A percentile compares a stretch with the other conserved stretches of the same genome.
These are phyloP conservation scores for Masnerella sp. DNA, from an alignment of 2,888 invertebrate species.

Conservation along the genomic window DNA sequence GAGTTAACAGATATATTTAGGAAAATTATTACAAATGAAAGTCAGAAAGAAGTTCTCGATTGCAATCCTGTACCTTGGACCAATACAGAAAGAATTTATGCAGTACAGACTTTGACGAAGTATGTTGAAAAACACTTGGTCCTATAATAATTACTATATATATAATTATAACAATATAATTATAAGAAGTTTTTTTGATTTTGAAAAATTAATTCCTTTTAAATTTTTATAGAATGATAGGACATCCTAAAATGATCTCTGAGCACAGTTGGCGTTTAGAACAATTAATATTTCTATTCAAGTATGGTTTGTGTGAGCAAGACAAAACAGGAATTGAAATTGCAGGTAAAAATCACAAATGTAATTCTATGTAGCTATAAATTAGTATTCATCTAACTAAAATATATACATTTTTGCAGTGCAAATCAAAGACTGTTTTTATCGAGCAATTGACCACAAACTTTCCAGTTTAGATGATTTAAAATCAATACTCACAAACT, in stretches of 20 bases:
- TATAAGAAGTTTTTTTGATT: slow-evolving; percentile 7
- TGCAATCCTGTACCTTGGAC: slow-evolving; percentile 81
- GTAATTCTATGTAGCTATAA: too few species aligned
- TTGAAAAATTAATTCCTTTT: slow-evolving; percentile 3
- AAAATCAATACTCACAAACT: slow-evolving; percentile 80
- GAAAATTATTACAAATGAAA: slow-evolving; percentile 81
- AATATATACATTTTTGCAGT: slow-evolving; percentile 78
- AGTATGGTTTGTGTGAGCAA: slow-evolving; percentile 82
- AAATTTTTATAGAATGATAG: slow-evolving; percentile 79
- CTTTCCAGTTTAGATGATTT: slow-evolving; percentile 83
- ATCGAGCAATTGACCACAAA: slow-evolving; percentile 84
- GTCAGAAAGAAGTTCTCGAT: slow-evolving; percentile 79
- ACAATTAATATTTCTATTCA: slow-evolving; percentile 83
- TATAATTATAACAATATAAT: too few species aligned
- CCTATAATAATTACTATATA: too few species aligned
- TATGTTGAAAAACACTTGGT: slow-evolving; percentile 47
- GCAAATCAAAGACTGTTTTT: slow-evolving; percentile 84
- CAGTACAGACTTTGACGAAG: slow-evolving; percentile 80
- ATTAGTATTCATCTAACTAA: too few species aligned
- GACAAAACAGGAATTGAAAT: slow-evolving; percentile 81
- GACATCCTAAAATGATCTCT: slow-evolving; percentile 79
- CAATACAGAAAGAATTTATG: slow-evolving; percentile 84
- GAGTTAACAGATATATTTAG: slow-evolving; percentile 82
- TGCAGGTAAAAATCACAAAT: too few species aligned
- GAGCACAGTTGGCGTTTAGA: slow-evolving; percentile 83